These are phyloP conservation scores for Sylvia atricapilla DNA, from an alignment of 2,113 vertebrate species.

Conservation along the genomic window DNA sequence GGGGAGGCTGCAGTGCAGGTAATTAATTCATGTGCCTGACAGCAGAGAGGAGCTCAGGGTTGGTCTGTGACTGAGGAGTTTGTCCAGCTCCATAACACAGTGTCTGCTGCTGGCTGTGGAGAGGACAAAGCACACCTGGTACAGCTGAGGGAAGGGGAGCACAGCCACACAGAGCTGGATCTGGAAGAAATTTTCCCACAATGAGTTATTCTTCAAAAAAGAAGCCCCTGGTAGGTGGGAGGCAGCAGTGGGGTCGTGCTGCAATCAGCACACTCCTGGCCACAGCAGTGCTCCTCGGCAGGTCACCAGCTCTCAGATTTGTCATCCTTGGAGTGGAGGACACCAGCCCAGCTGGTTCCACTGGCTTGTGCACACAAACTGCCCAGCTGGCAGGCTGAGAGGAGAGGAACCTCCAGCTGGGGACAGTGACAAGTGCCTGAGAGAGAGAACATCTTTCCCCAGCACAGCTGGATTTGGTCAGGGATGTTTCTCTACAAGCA, in stretches of 20 bases:
- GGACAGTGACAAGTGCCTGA: background rate
- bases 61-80: background rate
- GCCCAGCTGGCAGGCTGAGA: background rate
- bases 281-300: background rate
- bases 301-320: background rate
- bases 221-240: background rate
- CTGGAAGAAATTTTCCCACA: background rate
- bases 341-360: background rate
- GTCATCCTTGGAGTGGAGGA: background rate
- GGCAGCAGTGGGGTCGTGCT: background rate
- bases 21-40: accelerated
- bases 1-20: background rate
- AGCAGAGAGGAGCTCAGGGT: background rate
- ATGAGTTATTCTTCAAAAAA: background rate
- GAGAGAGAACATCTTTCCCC: background rate
- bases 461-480: background rate
- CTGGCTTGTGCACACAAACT: background rate
- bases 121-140: background rate
- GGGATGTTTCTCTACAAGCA: background rate
- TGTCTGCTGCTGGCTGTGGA: background rate
- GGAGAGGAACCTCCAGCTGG: background rate
- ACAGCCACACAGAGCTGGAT: background rate
- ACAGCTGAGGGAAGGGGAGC: background rate
- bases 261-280: background rate
- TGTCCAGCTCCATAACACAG: background rate